Base-by-base conservation (phyloP, 2,797 vertebrate species). In the Malacoraja senta region DNA sequence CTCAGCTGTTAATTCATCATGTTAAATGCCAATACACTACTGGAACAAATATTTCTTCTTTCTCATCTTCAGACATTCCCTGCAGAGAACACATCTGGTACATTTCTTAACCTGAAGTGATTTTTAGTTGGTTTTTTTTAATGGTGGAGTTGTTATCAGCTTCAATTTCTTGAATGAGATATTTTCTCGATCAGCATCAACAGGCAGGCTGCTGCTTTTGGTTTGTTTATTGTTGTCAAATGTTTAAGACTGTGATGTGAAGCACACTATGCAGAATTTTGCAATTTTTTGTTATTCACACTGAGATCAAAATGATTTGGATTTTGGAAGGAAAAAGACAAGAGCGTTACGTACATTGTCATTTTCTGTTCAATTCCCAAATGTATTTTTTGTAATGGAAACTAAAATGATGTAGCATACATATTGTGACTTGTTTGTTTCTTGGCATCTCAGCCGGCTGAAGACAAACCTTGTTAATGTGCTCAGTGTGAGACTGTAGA, bases 391-490 rank as follows among this genome's bases (percentile, higher is more conserved):
- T 26, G 61, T 61, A 13, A 12, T 84, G 24, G 53, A 84, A 61
- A 63, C 53, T 29, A 63, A 61, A 84, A 84, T 63, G 53, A 61
- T 84, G 53, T 6, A 13, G 61, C 81, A 61, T 12, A 29, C 53
- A 8, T 61, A 84, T 29, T 58, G 15, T 29, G 53, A 29, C 80
- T 29, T 29, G 29, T 26, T 10, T 61, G 24, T 61, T 84, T 84
- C 81, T 61, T 84, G 81, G 81, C 53, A 61, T 29, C 1, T 61
- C 71, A 61, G 81, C 81, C 26, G 19, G 21, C 80, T n/a, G 53
- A 84, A 53, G 81, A 63, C 53, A 61, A 83, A 83, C 44, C 80
- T 53, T 53, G 53, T 84, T 61, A 84, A 84, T 84, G 44, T 84
- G 53, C 53, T 83, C 38, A 38, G 79, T 81, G 79, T 81, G 79